These are phyloP conservation scores for Trachops cirrhosus DNA, from an alignment of 2,797 vertebrate species.

Conservation along the genomic window DNA sequence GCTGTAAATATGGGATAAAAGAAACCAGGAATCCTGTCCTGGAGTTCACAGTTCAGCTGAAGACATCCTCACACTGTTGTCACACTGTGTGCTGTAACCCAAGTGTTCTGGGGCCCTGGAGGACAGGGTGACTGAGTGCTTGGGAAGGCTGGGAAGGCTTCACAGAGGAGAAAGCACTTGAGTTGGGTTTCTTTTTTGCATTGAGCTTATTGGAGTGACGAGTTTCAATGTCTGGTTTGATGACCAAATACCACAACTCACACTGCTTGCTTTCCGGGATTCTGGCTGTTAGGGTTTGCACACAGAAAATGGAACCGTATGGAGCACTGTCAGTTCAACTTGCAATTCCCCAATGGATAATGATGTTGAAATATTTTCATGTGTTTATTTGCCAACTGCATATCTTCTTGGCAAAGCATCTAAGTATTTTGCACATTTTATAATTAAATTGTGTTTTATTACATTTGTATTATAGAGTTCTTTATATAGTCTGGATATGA, in stretches of 20 bases:
- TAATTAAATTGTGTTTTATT: background rate
- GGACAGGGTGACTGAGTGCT: no score
- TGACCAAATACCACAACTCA: background rate
- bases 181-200: background rate
- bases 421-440: background rate
- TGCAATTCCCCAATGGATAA: background rate
- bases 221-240: background rate
- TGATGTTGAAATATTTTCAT: constrained; percentile 11
- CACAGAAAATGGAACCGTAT: background rate
- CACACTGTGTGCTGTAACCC: background rate
- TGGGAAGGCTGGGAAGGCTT: background rate
- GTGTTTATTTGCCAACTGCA: background rate
- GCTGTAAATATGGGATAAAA: background rate
- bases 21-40: background rate
- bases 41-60: background rate
- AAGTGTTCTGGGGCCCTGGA: background rate
- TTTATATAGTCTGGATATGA: background rate
- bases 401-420: background rate
- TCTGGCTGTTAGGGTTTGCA: background rate
- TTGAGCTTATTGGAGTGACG: background rate
- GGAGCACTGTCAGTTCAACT: background rate
- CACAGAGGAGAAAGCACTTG: background rate
- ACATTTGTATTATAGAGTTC: background rate
- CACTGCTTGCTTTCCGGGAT: background rate
- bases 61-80: background rate